Conservation (phyloP, 2,113 vertebrate species). For the Felis chaus region DNA sequence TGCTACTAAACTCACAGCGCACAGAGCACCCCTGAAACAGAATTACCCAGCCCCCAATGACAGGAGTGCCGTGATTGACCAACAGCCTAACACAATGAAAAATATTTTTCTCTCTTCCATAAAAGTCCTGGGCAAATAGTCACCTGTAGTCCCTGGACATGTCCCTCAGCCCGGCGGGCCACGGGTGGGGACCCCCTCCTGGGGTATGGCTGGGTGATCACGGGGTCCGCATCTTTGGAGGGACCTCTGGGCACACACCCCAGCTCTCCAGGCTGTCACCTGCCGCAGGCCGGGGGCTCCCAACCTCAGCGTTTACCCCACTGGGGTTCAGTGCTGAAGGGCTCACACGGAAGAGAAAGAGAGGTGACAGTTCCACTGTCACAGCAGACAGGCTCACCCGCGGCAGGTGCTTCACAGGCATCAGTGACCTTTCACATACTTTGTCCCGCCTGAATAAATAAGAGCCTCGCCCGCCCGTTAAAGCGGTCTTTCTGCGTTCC, state of each 20-base stretch:
- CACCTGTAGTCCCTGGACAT: neutral
- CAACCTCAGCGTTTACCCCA: neutral
- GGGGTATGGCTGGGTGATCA: neutral
- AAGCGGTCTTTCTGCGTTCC: neutral
- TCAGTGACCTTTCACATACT: neutral
- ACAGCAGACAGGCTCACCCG: neutral
- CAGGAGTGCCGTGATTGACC: fast-evolving
- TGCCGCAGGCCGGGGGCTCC: neutral
- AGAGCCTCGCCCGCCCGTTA: neutral
- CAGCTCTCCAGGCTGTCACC: neutral
- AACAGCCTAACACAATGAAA: neutral
- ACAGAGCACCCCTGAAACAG: neutral
- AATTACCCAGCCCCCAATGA: neutral
- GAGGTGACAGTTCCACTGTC: fast-evolving
- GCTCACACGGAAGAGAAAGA: neutral
- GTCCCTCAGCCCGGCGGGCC: neutral
- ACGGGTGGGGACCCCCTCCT: neutral
- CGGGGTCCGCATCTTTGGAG: neutral
- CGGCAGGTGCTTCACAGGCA: neutral
- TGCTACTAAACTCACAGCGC: fast-evolving
- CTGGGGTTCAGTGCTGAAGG: too few relatives aligned
- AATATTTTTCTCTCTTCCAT: neutral
- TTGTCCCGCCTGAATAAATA: neutral
- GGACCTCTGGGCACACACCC: neutral
- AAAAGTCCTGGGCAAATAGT: neutral